Base-by-base conservation (phyloP, 2,888 invertebrate genomes). In the Ischnus inquisitorius region DNA sequence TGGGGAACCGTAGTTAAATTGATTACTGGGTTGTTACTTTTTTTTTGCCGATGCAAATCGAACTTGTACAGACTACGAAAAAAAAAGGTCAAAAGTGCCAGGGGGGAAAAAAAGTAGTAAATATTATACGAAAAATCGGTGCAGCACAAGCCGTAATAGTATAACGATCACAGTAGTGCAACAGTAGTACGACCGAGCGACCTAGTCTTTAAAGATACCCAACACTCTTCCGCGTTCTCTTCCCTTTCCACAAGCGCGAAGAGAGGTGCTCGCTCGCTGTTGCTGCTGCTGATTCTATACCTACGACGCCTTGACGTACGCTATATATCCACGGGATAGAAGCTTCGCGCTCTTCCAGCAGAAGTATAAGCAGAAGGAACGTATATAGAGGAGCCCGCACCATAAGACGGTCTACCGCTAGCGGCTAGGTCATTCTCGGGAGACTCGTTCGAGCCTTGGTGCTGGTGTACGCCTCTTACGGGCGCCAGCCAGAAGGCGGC, bases 131-230 rank as follows among this genome's bases (percentile, higher is more conserved):
- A 25, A 1, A 25, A 81, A 67, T 57, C 60, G 57, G 57, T 65
- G 57, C 51, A 41, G 67, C 67, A 65, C 48, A 60, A 57, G 48
- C 16, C 67, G 82, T 62, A 64, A 80, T 72, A 71, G 78, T 67
- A 71, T 62, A 77, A 80, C 76, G 83, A 83, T 80, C 76, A 41
- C 80, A 69, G 74, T 92, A 89, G 91, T 90, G 90, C 92, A 92
- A 92, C 92, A 92, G 91, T 91, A 90, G 91, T 90, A 90, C 92
- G 93, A 93, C 93, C 92, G 93, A 92, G 92, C 93, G 93, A 93
- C 93, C 93, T 91, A 93, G 92, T 93, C 93, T 93, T 90, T 88
- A 91, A 92, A 86, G 92, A 92, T 91, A 93, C 88, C 89, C 89
- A 87, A 91, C 90, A 89, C 90, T 92, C 92, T 92, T 91, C 91